Conservation (phyloP, 2,113 vertebrate species). For the Dunckerocampus dactyliophorus region DNA sequence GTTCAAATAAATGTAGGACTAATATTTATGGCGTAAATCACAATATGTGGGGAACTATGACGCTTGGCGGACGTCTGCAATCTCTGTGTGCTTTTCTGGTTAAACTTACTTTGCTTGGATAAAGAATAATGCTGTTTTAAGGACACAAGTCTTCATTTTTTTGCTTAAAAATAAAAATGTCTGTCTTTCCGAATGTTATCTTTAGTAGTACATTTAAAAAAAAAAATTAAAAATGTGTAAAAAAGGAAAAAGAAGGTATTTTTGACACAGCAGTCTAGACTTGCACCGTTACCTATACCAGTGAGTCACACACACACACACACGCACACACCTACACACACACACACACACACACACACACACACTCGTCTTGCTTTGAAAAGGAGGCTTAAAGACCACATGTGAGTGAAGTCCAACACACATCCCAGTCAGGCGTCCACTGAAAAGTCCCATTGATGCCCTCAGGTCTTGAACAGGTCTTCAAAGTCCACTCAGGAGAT, state of each 20-base stretch:
- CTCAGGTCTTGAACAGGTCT: conserved; percentile 6
- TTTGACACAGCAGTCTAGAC: conserved; percentile 26
- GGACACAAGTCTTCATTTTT: too few relatives aligned
- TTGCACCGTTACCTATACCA: conserved; percentile 34
- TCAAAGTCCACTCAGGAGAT: conserved; percentile 39
- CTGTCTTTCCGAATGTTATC: too few relatives aligned
- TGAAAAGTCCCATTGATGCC: conserved; percentile 66
- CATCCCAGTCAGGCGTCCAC: conserved; percentile 58
- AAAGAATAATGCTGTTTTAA: too few relatives aligned
- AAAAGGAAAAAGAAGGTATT: background rate
- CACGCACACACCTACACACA: conserved; percentile 47
- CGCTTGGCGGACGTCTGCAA: too few relatives aligned
- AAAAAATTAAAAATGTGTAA: too few relatives aligned
- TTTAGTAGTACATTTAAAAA: too few relatives aligned
- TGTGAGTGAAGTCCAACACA: conserved; percentile 57
- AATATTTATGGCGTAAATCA: too few relatives aligned
- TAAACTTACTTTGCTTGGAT: too few relatives aligned
- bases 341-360: conserved; percentile 36
- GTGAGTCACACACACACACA: conserved; percentile 45
- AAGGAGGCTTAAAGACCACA: conserved; percentile 66
- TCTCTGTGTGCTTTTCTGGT: too few relatives aligned
- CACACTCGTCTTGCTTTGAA: conserved; percentile 59
- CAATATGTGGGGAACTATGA: too few relatives aligned
- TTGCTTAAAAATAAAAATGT: too few relatives aligned
- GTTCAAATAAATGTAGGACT: too few relatives aligned